A percentile compares a stretch with the other conserved stretches of the same genome.
Evolutionary conservation across 2,113 vertebrate species (phyloP).

Genomic region (Hemibagrus wyckioides): DNA sequence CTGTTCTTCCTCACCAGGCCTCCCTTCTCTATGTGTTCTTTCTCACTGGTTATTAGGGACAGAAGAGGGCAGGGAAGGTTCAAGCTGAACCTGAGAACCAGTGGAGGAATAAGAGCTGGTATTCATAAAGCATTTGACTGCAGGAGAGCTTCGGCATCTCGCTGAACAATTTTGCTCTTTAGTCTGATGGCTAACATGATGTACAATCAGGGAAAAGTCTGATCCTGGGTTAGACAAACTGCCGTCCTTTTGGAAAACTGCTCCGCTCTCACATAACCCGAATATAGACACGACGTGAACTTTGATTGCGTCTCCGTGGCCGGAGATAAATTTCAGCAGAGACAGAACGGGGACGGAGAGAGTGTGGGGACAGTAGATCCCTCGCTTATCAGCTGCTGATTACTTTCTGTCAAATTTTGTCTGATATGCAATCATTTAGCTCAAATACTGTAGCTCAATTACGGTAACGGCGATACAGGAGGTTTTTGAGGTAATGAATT

Average conservation of each 20-base stretch:
- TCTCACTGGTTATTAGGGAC: constrained; percentile 41
- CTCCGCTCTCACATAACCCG: constrained; percentile 22
- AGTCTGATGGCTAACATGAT: not conserved
- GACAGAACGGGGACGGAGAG: constrained; percentile 9
- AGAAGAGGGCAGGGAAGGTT: constrained; percentile 39
- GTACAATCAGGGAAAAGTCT: not conserved
- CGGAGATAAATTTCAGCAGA: constrained; percentile 22
- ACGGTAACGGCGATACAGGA: not conserved
- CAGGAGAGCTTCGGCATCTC: not conserved
- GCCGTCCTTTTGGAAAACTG: not conserved
- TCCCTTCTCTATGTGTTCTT: constrained; percentile 22
- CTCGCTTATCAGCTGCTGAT: not conserved
- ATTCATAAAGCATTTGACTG: constrained; percentile 13
- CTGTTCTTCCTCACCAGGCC: constrained; percentile 45
- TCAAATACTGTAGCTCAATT: not conserved
- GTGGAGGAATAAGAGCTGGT: constrained; percentile 22
- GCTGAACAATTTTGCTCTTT: not conserved
- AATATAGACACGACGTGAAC: constrained; percentile 20
- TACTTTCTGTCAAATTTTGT: not conserved
- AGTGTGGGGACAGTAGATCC: not conserved
- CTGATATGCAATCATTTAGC: not conserved
- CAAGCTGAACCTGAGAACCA: constrained; percentile 40
- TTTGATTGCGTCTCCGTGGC: constrained; percentile 5
- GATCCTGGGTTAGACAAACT: constrained; percentile 2
- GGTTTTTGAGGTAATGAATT: not conserved